Percentiles rank a stretch among this genome's conserved stretches.
Conservation (phyloP, 2,113 vertebrate genomes). For the Promerops cafer region DNA sequence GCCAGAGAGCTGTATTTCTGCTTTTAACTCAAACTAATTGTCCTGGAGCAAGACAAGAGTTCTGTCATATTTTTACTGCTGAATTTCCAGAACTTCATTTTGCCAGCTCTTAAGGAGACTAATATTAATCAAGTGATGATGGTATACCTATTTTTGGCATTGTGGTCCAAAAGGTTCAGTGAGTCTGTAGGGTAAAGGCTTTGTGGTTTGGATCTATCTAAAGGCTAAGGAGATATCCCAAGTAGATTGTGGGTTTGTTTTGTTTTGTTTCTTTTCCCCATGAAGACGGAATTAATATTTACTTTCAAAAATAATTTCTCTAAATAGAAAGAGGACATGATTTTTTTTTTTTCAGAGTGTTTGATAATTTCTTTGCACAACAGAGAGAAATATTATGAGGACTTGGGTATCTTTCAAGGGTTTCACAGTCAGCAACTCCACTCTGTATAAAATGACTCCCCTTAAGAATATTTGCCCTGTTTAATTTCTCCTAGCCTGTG, state of each 20-base stretch:
- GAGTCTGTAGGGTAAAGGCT: neutral
- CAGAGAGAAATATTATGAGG: neutral
- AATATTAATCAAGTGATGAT: neutral
- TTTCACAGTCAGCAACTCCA: neutral
- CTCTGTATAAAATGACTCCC: neutral
- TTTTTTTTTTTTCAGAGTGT: neutral
- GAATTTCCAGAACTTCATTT: neutral
- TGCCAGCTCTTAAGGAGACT: neutral
- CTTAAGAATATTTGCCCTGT: neutral
- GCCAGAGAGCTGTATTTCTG: neutral
- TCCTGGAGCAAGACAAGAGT: neutral
- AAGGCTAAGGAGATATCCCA: neutral
- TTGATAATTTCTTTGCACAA: neutral
- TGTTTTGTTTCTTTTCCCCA: neutral
- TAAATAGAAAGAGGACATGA: neutral
- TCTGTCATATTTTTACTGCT: neutral
- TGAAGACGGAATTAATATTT: neutral
- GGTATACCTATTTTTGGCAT: neutral
- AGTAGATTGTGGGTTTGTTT: neutral
- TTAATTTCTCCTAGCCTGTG: neutral
- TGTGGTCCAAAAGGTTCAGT: neutral
- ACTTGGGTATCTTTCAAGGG: neutral
- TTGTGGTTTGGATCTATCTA: neutral
- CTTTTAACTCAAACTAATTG: neutral
- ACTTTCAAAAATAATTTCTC: neutral